Conservation (phyloP, 2,888 invertebrate species). For the Ornithoptera alexandrae region DNA sequence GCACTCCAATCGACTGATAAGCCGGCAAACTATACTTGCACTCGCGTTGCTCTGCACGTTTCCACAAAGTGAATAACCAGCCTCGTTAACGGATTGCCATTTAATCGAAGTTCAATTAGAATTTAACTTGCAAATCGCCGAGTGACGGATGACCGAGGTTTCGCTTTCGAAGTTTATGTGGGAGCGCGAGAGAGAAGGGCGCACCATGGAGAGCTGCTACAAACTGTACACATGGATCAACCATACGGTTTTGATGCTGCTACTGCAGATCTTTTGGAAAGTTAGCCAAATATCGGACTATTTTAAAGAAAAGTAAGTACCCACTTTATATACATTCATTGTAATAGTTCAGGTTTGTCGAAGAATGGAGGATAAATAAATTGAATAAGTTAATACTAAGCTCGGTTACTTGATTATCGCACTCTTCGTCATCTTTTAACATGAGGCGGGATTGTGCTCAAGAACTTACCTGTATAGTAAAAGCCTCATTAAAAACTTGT, state of each 20-base stretch:
- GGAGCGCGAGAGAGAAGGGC: constrained; percentile 55
- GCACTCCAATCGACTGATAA: constrained; percentile 46
- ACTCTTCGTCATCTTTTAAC: too few relatives aligned
- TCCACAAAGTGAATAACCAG: constrained; percentile 29
- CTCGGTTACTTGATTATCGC: too few relatives aligned
- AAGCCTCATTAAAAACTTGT: too few relatives aligned
- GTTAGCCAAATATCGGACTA: constrained; percentile 73
- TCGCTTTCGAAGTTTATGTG: constrained; percentile 64
- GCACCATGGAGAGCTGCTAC: constrained; percentile 72
- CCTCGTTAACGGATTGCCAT: constrained; percentile 29
- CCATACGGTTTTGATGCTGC: constrained; percentile 69
- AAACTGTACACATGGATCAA: constrained; percentile 74
- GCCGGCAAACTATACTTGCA: constrained; percentile 52
- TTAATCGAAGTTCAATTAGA: constrained; percentile 34
- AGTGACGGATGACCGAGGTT: constrained; percentile 73
- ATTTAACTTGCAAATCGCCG: constrained; percentile 51
- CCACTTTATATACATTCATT: not conserved
- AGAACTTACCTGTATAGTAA: too few relatives aligned
- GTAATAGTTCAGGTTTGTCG: constrained; percentile 1
- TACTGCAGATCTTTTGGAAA: constrained; percentile 76
- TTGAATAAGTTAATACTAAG: too few relatives aligned
- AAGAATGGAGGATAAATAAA: not conserved
- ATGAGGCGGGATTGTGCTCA: too few relatives aligned
- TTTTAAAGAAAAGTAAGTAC: constrained; percentile 71
- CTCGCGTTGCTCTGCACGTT: constrained; percentile 46